Evolutionary conservation across 2,113 vertebrate species (phyloP), one percentile per base, ranked within the genome.

Genomic region (Serinus canaria): DNA sequence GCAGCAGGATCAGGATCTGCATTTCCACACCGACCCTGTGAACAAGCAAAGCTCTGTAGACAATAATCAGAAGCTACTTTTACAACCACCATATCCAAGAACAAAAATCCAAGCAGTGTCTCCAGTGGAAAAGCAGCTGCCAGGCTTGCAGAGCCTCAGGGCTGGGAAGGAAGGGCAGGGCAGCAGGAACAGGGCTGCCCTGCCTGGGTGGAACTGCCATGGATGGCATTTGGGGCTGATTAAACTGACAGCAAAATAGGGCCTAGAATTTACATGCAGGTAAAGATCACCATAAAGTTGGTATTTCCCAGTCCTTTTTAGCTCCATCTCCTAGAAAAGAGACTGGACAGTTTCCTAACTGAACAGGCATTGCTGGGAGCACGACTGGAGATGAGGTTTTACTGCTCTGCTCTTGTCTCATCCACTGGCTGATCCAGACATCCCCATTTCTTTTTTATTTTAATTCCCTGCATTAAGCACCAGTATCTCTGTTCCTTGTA

Each of bases 171-270:
- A 49, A 1, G 17, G 55, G 60, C 4, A 25, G 46, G 0, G 53
- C 7, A 5, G 80, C 60, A 62, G 39, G 16, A 17, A 27, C 39
- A 15, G 0, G 1, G 44, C 33, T 10, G 10, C 0, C 1, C 47
- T 13, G 43, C 62, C 74, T 1, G 1, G 7, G 5, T 2, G 28
- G n/a, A 78, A 21, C 6, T 47, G 63, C 47, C 22, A 58, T 2
- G 18, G 22, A 27, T 7, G 35, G 60, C 84, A 37, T 9, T n/a
- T 7, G 6, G 47, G 15, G 63, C 41, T 21, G 68, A 83, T 56
- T 23, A 59, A 35, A 30, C 9, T 44, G 74, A 76, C 84, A 76
- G 52, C 25, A 58, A 91, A 89, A 47, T 0, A 55, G 46, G 5
- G 39, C 15, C 73, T 0, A 76, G 46, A 46, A 69, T 72, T 52